These are phyloP conservation scores for Dione juno DNA, from an alignment of 2,888 invertebrate species.

Conservation along the genomic window DNA sequence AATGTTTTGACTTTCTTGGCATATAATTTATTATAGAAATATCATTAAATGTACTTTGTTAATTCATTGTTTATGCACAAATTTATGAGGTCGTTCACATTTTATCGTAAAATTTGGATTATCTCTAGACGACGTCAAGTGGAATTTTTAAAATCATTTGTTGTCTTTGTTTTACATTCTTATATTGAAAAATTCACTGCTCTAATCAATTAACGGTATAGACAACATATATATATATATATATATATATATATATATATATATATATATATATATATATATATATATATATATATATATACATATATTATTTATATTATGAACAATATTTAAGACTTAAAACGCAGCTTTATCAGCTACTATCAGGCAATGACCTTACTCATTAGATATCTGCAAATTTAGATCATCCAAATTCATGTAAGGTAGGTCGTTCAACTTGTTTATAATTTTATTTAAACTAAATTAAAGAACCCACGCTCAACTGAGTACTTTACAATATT, in stretches of 20 bases:
- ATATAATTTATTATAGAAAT: too few species aligned
- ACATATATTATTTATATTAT: background rate
- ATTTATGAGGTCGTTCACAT: constrained; percentile 68
- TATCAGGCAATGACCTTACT: constrained; percentile 62
- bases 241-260: background rate
- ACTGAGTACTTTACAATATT: background rate
- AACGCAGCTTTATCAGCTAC: constrained; percentile 43
- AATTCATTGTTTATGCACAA: constrained; percentile 24
- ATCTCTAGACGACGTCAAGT: constrained; percentile 47
- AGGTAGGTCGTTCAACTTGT: constrained; percentile 70
- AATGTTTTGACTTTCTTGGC: too few species aligned
- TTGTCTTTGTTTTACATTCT: background rate
- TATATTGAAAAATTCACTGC: background rate
- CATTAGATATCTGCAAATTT: constrained; percentile 55
- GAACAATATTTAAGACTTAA: background rate
- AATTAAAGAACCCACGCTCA: background rate
- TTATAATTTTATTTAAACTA: background rate
- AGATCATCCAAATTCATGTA: constrained; percentile 52
- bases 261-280: background rate
- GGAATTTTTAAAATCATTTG: constrained; percentile 38
- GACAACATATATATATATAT: background rate
- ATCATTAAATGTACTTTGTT: constrained; percentile 39
- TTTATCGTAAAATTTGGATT: constrained; percentile 63
- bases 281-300: background rate
- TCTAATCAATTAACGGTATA: background rate